These are phyloP conservation scores for Goniozus legneri DNA, from an alignment of 1,140 invertebrate genomes.

Conservation along the genomic window DNA sequence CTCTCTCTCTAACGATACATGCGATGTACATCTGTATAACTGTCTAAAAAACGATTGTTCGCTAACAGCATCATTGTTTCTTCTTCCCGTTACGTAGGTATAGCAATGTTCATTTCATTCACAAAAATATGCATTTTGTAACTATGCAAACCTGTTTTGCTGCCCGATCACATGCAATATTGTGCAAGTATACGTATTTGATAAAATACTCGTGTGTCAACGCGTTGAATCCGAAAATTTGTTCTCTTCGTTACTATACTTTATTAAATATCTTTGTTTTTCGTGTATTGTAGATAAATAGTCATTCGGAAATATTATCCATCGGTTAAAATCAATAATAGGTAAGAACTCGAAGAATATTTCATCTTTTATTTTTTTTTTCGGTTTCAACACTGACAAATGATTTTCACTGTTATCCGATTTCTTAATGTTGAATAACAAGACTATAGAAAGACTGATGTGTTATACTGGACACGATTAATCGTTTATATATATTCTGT, in stretches of 20 bases:
- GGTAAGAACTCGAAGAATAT: too few relatives aligned
- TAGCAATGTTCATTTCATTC: slow-evolving; percentile 15
- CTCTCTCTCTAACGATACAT: too few relatives aligned
- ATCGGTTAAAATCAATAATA: too few relatives aligned
- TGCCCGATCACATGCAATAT: slow-evolving; percentile 2
- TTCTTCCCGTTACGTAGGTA: slow-evolving; percentile 20
- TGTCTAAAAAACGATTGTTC: slow-evolving; percentile 22
- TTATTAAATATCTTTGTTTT: too few relatives aligned
- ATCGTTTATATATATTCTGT: too few relatives aligned
- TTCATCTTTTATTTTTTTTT: too few relatives aligned
- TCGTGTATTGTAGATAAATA: too few relatives aligned
- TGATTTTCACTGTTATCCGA: neutral
- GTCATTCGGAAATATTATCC: too few relatives aligned
- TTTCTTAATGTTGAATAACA: neutral
- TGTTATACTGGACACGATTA: neutral
- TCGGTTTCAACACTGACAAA: neutral
- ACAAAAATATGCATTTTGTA: slow-evolving; percentile 30
- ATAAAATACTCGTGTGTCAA: slow-evolving; percentile 8
- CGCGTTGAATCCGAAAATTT: neutral
- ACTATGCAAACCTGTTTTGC: slow-evolving; percentile 5
- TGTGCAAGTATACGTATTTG: slow-evolving; percentile 5
- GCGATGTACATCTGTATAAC: slow-evolving; percentile 17
- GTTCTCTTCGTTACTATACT: neutral
- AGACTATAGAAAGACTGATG: neutral
- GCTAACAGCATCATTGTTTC: slow-evolving; percentile 7